Conservation (phyloP, 2,888 invertebrate genomes). For the Coremacera marginata region DNA sequence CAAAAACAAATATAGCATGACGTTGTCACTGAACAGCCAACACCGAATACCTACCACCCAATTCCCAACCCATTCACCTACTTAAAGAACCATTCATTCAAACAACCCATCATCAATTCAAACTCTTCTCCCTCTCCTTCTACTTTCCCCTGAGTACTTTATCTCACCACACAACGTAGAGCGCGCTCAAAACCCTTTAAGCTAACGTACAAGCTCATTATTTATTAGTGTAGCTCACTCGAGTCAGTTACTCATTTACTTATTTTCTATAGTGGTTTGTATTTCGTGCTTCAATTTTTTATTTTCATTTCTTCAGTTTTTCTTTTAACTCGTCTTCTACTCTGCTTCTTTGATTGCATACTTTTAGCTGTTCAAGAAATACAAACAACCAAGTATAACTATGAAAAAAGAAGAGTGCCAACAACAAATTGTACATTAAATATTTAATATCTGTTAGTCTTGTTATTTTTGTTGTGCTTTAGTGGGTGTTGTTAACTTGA, state of each 20-base stretch:
- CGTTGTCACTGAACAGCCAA: background rate
- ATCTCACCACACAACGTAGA: background rate
- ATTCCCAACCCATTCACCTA: conserved; percentile 38
- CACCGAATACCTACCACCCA: background rate
- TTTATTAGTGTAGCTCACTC: conserved; percentile 35
- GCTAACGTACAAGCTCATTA: conserved; percentile 36
- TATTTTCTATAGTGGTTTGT: background rate
- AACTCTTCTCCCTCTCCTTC: background rate
- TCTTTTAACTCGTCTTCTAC: background rate
- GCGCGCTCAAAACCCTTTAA: conserved; percentile 32
- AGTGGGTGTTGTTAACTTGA: too few species aligned
- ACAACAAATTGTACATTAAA: conserved; percentile 5
- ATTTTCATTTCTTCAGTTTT: background rate
- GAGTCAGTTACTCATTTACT: conserved; percentile 25
- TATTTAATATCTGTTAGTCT: conserved; percentile 2
- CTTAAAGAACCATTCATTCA: conserved; percentile 32
- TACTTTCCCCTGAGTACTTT: background rate
- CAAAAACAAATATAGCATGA: conserved; percentile 6
- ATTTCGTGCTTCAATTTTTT: too few species aligned
- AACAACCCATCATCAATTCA: background rate
- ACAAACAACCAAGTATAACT: background rate
- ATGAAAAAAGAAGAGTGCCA: background rate
- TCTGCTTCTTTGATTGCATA: conserved; percentile 22
- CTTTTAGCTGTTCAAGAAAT: conserved; percentile 19
- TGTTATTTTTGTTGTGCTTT: too few species aligned